These are phyloP conservation scores for Neodiprion virginianus DNA, from an alignment of 1,140 invertebrate genomes.

Conservation along the genomic window DNA sequence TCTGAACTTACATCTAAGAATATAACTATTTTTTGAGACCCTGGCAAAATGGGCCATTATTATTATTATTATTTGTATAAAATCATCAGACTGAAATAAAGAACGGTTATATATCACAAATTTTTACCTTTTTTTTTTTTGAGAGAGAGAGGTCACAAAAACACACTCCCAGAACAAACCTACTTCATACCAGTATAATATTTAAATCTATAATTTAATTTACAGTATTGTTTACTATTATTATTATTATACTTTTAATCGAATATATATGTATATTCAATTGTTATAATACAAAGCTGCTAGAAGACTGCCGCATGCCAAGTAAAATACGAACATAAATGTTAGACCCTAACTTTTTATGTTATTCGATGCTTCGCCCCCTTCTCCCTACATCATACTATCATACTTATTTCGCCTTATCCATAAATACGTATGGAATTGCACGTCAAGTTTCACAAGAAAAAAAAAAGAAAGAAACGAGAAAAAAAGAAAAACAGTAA, in stretches of 20 bases:
- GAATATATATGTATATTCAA: too few relatives aligned
- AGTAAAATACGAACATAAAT: too few relatives aligned
- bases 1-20: neutral
- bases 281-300: too few relatives aligned
- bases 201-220: neutral
- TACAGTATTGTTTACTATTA: neutral
- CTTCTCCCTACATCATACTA: too few relatives aligned
- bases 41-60: slow-evolving; percentile 11
- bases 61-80: slow-evolving; percentile 11
- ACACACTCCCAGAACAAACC: neutral
- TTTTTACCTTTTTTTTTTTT: slow-evolving; percentile 3
- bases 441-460: too few relatives aligned
- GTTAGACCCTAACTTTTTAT: too few relatives aligned
- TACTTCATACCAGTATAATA: neutral
- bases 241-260: neutral
- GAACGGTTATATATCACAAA: slow-evolving; percentile 8
- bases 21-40: neutral
- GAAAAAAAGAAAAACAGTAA: too few relatives aligned
- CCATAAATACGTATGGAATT: too few relatives aligned
- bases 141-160: neutral
- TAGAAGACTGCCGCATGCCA: too few relatives aligned
- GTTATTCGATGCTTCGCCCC: too few relatives aligned
- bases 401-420: too few relatives aligned
- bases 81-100: neutral
- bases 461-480: too few relatives aligned